phyloP scores from a whole-genome alignment of 2,113 vertebrate species.

The Dromiciops gliroides region DNA sequence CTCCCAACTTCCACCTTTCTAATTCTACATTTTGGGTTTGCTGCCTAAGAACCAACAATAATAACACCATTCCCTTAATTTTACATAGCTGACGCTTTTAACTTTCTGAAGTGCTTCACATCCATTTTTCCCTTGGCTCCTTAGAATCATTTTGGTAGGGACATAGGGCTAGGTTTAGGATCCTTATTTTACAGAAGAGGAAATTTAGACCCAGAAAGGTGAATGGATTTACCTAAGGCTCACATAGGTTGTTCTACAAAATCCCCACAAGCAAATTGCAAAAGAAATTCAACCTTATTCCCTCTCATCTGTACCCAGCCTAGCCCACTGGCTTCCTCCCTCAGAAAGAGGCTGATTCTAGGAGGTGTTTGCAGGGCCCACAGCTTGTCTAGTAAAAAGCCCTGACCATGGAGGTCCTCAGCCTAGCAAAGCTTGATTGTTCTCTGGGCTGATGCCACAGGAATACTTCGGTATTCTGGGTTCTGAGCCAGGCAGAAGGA shows the following conservation, averaged over 20 bases:
- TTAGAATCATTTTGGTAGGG: slow-evolving; percentile 36
- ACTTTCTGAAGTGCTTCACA: slow-evolving; percentile 37
- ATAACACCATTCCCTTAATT: slow-evolving; percentile 18
- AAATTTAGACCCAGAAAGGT: slow-evolving; percentile 55
- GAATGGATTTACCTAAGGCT: slow-evolving; percentile 22
- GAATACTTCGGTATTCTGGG: not conserved
- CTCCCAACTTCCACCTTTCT: slow-evolving; percentile 36
- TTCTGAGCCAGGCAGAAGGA: not conserved
- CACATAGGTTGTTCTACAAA: slow-evolving; percentile 15
- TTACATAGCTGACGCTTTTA: slow-evolving; percentile 58
- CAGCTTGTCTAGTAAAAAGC: not conserved
- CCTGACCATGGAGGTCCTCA: not conserved
- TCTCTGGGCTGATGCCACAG: not conserved
- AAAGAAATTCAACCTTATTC: fast-evolving
- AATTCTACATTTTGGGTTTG: slow-evolving; percentile 52
- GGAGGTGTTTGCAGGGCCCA: not conserved
- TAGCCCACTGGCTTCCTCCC: fast-evolving
- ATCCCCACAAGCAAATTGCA: slow-evolving; percentile 43
- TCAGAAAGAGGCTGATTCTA: not conserved
- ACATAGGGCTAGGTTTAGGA: not conserved
- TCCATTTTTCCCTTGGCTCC: not conserved
- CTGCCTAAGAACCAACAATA: slow-evolving; percentile 61
- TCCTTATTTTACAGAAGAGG: slow-evolving; percentile 28
- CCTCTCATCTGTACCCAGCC: not conserved
- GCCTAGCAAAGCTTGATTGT: not conserved